Evolutionary conservation across 2,113 vertebrate genomes (phyloP), one percentile per base, ranked within the genome.

Genomic region (Corythoichthys intestinalis): DNA sequence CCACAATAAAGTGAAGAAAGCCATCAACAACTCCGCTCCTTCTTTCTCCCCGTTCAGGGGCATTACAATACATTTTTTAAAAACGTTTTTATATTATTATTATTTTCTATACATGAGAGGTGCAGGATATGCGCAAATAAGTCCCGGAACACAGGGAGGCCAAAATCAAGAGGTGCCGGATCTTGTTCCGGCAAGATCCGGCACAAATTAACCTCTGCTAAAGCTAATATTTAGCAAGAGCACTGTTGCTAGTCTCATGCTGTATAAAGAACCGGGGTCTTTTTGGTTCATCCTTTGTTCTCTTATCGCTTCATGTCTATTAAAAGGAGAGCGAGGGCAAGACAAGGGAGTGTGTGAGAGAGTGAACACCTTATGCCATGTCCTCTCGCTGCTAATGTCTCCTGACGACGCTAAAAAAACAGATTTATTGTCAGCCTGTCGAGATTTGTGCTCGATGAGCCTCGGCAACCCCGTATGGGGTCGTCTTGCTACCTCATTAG

Each of bases 291-390:
- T 20, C 7, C 66, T 3, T 0, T 20, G 13, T 61, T 46, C n/a
- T 6, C 10, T 28, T 47, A 12, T 68, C 60, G 65, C n/a, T 71
- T 53, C 48, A 47, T 67, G 28, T 78, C 66, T 78, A 35, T 74
- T 71, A 62, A 67, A 20, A 37, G 54, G 66, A 38, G 0, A 37
- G 35, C 28, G 56, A 62, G 63, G 50, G 66, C 68, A 65, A 67
- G 61, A 54, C 35, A 12, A 2, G 35, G 13, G 65, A 47, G 74
- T 63, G 47, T 56, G 68, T 48, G 37, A 67, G 70, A 80, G 74
- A 73, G 20, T 28, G 48, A 77, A 79, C 20, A 79, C 80, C 75
- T 83, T 68, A 14, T 82, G 82, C 83, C 34, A 53, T 76, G 56
- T 78, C 67, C 75, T 71, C 64, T 46, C 67, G 39, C 63, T 67